Evolutionary conservation across 2,888 invertebrate genomes (phyloP).

Genomic region (Rhopalosiphum nymphaeae): DNA sequence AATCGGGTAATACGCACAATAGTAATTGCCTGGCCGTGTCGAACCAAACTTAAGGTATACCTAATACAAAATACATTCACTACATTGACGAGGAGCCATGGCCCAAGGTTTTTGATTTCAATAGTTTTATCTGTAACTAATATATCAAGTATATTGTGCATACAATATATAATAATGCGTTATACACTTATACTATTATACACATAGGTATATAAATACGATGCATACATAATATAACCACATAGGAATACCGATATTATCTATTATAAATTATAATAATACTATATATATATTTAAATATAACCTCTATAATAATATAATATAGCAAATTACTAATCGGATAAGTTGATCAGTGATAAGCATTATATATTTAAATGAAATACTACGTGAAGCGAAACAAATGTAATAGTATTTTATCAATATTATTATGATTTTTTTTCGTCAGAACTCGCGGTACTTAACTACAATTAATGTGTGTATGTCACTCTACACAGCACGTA

Average conservation of each 20-base stretch:
- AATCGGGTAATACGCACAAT: not conserved
- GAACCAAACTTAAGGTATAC: not conserved
- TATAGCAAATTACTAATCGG: not conserved
- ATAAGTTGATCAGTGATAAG: not conserved
- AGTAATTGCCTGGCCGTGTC: not conserved
- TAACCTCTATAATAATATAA: not conserved
- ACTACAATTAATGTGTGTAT: not conserved
- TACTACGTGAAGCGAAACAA: not conserved
- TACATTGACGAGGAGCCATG: not conserved
- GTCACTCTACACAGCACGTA: not conserved
- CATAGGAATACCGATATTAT: not conserved
- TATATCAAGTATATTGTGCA: not conserved
- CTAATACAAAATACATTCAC: constrained; percentile 1
- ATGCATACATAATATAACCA: not conserved
- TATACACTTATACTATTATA: not conserved
- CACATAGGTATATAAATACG: not conserved
- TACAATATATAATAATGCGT: not conserved
- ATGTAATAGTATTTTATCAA: not conserved
- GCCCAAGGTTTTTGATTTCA: not conserved
- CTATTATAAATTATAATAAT: not conserved
- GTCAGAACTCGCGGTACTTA: not conserved
- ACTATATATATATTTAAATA: not conserved
- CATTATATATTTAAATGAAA: not conserved
- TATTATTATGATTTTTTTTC: not conserved
- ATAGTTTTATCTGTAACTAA: constrained; percentile 5